These are phyloP conservation scores for Lophura swinhoii DNA, from an alignment of 2,797 vertebrate species.

Conservation along the genomic window DNA sequence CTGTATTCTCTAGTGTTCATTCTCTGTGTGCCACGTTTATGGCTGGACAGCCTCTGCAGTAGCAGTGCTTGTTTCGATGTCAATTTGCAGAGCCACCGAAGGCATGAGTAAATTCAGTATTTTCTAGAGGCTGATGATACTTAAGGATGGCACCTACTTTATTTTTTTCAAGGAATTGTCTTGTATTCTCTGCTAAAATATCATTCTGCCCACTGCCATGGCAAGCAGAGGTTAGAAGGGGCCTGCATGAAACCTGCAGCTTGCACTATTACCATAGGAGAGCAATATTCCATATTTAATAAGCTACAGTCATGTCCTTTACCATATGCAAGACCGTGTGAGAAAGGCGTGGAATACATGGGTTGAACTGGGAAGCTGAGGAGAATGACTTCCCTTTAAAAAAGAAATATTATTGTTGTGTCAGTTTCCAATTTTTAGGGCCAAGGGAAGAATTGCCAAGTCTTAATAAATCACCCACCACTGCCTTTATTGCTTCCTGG, in stretches of 20 bases:
- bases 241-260: neutral
- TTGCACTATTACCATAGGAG: neutral
- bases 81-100: neutral
- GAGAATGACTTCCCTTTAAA: conserved; percentile 34
- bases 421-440: conserved; percentile 45
- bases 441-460: conserved; percentile 27
- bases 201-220: neutral
- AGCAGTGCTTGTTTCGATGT: neutral
- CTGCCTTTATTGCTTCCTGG: conserved; percentile 61
- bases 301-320: conserved; percentile 4
- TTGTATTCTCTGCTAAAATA: neutral
- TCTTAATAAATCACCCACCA: conserved; percentile 38
- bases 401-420: conserved; percentile 46
- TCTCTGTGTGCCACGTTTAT: neutral
- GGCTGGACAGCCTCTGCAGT: neutral
- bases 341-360: conserved; percentile 37
- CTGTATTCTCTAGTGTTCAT: neutral
- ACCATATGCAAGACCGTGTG: neutral
- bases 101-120: neutral
- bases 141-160: neutral
- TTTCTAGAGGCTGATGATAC: neutral
- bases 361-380: conserved; percentile 4
- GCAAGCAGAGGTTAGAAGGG: neutral
- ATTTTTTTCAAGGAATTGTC: neutral
- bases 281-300: conserved; percentile 6